Evolutionary conservation across 2,797 vertebrate species (phyloP), one percentile per base, ranked within the genome.

Genomic region (Propithecus deckenii): DNA sequence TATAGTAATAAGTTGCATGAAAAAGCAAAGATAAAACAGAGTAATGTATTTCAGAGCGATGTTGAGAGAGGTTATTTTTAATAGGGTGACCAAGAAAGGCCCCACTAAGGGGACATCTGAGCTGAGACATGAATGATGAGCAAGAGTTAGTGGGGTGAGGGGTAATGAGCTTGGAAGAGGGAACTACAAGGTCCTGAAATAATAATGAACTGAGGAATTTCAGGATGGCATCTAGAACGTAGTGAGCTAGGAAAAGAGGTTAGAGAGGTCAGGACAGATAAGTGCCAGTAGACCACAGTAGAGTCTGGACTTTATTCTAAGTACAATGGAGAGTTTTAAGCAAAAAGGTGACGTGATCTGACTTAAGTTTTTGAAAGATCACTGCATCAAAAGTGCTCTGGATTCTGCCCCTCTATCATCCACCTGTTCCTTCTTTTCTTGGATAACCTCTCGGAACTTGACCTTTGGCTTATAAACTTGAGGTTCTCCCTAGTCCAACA

Each of bases 1-100:
- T 2, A 2, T 23, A 86, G 50, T 46, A 20, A 46, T 17, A 78
- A 35, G 32, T 23, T 75, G n/a, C 69, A 71, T 12, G 50, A 89
- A 35, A 84, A 86, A 86, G 50, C 22, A 90, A 67, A 83, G 83
- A 79, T 71, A 91, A 89, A 92, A 80, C 32, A 90, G 38, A n/a
- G 28, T 32, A n/a, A 86, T 15, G 1, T 18, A 17, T 71, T 79
- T 85, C 80, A 67, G 80, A 57, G 78, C n/a, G 35, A 38, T 10
- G 18, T 2, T 81, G 50, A 32, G 18, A 71, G 61, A 89, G 43
- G 25, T 43, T 43, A 50, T n/a, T 95, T 52, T 79, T 78, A 71
- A 93, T 1, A 41, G 13, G 32, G 35, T 32, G 9, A 11, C 55
- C 2, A 48, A 55, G 52, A 84, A 95, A 89, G 30, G 30, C 46